Evolutionary conservation across 2,888 invertebrate species (phyloP), one percentile per base, ranked within the genome.

Genomic region (Charanyca ferruginea): DNA sequence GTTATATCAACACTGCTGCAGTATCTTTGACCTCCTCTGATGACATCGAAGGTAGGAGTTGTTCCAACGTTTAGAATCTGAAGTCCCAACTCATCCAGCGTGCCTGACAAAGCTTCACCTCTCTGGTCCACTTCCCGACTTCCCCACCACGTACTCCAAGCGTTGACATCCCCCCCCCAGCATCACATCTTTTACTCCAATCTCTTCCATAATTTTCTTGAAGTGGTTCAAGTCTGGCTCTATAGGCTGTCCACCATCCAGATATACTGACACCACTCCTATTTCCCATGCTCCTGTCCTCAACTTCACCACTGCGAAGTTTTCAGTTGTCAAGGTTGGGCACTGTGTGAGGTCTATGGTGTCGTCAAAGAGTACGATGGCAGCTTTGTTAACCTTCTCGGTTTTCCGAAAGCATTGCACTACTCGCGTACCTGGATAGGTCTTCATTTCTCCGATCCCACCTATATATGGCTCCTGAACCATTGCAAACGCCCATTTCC

Each of bases 81-180:
- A 1, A 47, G 23, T 16, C 47, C 47, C 1, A 51, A 3, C 3
- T 47, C 47, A 8, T 47, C 47, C 2, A 47, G 47, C 1, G 23
- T 8, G 2, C 23, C 47, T 3, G 23, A 22, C 16, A 47, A 3
- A 5, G 47, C 23, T 23, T 47, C 47, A 1, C 48, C 48, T 5
- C 48, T 48, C 1, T 25, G n/a, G 4, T 48, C 25, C 25, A 3
- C n/a, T 9, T 48, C 48, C 2, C 25, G n/a, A 6, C 48, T 48
- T 48, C 48, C 48, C 48, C 48, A 48, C 25, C 48, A 48, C 9
- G 48, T 48, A 13, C n/a, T 48, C 48, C 48, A 48, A 5, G 48
- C 48, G 48, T 48, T n/a, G n/a, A 48, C 48, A n/a, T 25, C 28
- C 3, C 48, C 23, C 48, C 48, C 25, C 48, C 22, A 47, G 22